Base-by-base conservation (phyloP, 2,888 invertebrate species). In the Chouioia cunea region DNA sequence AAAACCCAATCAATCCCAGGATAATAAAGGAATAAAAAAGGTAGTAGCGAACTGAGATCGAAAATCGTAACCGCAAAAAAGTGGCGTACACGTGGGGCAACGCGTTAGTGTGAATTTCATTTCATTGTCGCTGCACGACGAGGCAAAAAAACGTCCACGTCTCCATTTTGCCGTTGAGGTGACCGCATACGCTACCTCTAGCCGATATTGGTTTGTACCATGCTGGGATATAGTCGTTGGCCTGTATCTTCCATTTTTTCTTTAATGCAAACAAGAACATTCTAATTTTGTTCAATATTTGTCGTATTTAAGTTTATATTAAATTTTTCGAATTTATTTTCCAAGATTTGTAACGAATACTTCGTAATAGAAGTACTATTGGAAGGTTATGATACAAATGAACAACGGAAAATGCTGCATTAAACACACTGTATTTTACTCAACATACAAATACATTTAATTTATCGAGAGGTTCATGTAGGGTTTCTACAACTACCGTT, bases 221-320 rank as follows among this genome's bases (percentile, higher is more conserved):
- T 14, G 20, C 23, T 12, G 14, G 43, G 36, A 36, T 36, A 36
- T 36, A 36, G 10, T 36, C n/a, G 15, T 6, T 57, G 73, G 59
- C 67, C 58, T 36, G 60, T 71, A 73, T 75, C 74, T 69, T 48
- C 66, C 54, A 73, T 73, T 67, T 65, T 71, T 67, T 58, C 70
- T 56, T 53, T 69, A 73, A 73, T 65, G n/a, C n/a, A n/a, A n/a
- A n/a, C n/a, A n/a, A n/a, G n/a, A n/a, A n/a, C n/a, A n/a, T n/a
- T n/a, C n/a, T n/a, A n/a, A n/a, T n/a, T n/a, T n/a, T n/a, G n/a
- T n/a, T n/a, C n/a, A n/a, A n/a, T n/a, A n/a, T n/a, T n/a, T n/a
- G n/a, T n/a, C n/a, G n/a, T n/a, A n/a, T n/a, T n/a, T n/a, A n/a
- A n/a, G n/a, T n/a, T n/a, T n/a, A n/a, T n/a, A n/a, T n/a, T n/a